Percentiles rank a stretch among this genome's conserved stretches.
Evolutionary conservation across 2,113 vertebrate genomes (phyloP).

Genomic region (Noctilio leporinus): DNA sequence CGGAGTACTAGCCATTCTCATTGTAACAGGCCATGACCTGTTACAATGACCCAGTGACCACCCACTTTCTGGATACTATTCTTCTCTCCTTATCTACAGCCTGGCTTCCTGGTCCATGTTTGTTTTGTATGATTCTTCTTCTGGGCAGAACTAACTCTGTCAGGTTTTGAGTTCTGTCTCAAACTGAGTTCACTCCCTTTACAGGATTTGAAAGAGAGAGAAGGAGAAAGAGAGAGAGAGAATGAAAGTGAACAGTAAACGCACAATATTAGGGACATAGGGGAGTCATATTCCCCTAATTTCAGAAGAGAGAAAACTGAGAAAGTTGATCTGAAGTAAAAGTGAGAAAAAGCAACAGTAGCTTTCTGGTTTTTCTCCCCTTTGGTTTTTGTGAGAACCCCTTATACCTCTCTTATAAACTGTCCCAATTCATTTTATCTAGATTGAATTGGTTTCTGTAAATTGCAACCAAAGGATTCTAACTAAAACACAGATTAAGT

Average conservation of each 20-base stretch:
- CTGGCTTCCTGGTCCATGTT: background rate
- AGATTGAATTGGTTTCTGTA: background rate
- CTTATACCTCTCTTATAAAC: background rate
- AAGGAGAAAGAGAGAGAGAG: too few species aligned
- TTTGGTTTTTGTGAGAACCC: background rate
- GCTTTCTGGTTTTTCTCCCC: background rate
- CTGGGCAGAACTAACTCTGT: background rate
- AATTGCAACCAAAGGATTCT: constrained; percentile 6
- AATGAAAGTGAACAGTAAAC: background rate
- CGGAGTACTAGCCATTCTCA: background rate
- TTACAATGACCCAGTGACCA: background rate
- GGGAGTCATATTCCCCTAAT: background rate
- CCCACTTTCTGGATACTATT: background rate
- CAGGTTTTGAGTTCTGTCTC: background rate
- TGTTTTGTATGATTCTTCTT: background rate
- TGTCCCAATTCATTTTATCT: constrained; percentile 26
- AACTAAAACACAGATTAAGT: background rate
- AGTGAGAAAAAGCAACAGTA: background rate
- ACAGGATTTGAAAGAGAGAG: background rate
- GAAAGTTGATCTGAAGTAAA: background rate
- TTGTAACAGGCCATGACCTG: background rate
- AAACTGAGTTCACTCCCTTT: background rate
- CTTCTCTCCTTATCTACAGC: background rate
- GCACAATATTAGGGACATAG: fast-evolving
- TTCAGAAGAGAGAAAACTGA: background rate